Evolutionary conservation across 2,113 vertebrate genomes (phyloP).

Genomic region (Mustela lutreola): DNA sequence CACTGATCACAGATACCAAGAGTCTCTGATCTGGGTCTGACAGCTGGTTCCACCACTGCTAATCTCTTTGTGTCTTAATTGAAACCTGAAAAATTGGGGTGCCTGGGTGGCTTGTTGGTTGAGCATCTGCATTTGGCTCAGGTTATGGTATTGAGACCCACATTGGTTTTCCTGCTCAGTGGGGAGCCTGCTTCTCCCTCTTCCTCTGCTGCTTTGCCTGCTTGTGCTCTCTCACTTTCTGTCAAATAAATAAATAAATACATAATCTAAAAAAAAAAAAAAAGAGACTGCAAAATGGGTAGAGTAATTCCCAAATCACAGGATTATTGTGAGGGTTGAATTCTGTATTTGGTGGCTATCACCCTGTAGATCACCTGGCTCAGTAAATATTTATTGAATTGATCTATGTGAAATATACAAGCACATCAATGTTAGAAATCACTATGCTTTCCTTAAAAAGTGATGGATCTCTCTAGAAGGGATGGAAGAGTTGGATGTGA

Average conservation of each 20-base stretch:
- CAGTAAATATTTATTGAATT: background rate
- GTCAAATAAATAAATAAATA: no score
- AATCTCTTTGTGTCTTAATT: background rate
- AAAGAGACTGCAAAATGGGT: background rate
- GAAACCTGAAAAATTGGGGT: background rate
- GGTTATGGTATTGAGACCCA: no score
- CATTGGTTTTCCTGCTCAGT: no score
- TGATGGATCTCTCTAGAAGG: background rate
- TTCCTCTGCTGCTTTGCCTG: no score
- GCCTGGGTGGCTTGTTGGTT: no score
- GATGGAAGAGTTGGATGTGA: no score
- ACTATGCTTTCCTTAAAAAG: background rate
- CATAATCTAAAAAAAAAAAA: no score
- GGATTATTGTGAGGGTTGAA: background rate
- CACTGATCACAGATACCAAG: background rate
- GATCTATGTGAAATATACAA: background rate
- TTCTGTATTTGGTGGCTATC: background rate
- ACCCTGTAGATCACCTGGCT: background rate
- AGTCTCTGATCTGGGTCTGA: background rate
- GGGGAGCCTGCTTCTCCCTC: no score
- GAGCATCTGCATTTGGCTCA: no score
- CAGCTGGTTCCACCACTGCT: background rate
- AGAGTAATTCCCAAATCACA: background rate
- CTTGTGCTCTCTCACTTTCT: no score
- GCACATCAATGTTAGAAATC: background rate